These are phyloP conservation scores for Cervus canadensis DNA, from an alignment of 2,113 vertebrate species.

Conservation along the genomic window DNA sequence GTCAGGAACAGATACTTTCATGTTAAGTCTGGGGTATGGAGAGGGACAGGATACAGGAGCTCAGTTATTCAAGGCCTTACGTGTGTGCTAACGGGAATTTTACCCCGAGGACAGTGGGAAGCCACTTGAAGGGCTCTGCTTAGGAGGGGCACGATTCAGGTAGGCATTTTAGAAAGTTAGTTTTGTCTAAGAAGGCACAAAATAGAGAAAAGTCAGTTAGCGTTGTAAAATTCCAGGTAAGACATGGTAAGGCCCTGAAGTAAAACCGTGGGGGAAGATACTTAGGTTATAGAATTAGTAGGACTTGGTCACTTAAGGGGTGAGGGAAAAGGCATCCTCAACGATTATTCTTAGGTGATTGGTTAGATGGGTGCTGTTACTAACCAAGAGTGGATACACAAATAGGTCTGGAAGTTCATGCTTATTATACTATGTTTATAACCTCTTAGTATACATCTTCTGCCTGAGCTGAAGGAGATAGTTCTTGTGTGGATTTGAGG, in stretches of 20 bases:
- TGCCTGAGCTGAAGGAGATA: not conserved
- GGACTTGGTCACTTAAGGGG: not conserved
- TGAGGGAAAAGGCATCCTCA: not conserved
- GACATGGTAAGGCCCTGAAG: not conserved
- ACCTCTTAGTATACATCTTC: not conserved
- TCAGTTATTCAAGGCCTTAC: not conserved
- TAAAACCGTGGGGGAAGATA: not conserved
- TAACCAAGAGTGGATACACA: not conserved
- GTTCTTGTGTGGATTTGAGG: not conserved
- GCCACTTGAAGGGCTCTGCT: not conserved
- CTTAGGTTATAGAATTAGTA: not conserved
- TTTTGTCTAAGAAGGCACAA: constrained; percentile 1
- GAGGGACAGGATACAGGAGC: not conserved
- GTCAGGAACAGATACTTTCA: constrained; percentile 6
- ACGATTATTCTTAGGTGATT: not conserved
- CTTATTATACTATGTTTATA: not conserved
- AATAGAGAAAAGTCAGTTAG: not conserved
- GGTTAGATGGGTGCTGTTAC: not conserved
- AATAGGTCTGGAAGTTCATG: not conserved
- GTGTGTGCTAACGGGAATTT: not conserved
- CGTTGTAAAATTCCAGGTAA: not conserved
- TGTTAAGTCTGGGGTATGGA: not conserved
- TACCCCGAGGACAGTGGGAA: not conserved
- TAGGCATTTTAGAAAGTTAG: constrained; percentile 7
- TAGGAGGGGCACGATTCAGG: not conserved